Conservation (phyloP, 2,113 vertebrate species). For the Paradoxurus hermaphroditus region DNA sequence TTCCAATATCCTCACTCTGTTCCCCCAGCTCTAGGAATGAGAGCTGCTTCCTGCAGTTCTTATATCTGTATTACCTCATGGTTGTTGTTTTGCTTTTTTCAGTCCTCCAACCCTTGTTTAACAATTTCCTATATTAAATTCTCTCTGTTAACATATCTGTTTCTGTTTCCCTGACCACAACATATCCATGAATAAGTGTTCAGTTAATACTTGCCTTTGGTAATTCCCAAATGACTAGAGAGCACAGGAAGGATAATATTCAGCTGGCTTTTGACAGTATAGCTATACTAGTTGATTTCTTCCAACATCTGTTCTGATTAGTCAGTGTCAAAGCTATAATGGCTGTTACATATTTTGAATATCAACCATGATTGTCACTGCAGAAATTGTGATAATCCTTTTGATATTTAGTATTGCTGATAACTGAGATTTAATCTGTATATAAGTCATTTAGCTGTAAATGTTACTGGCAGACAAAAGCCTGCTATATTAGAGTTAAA, state of each 20-base stretch:
- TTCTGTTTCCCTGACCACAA: neutral
- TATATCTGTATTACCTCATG: neutral
- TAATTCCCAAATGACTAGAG: neutral
- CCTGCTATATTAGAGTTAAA: neutral
- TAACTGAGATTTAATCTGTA: neutral
- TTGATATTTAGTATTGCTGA: neutral
- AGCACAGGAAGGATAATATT: neutral
- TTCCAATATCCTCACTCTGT: neutral
- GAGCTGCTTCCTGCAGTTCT: neutral
- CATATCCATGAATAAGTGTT: neutral
- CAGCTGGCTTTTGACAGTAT: neutral
- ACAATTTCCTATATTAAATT: neutral
- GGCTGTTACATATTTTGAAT: neutral
- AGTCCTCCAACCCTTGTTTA: neutral
- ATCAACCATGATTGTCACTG: neutral
- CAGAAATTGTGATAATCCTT: neutral
- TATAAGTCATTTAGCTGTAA: neutral
- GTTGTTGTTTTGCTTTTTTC: neutral
- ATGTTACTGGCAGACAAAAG: neutral
- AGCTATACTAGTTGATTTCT: neutral
- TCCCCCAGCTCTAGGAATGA: neutral
- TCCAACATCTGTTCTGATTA: neutral
- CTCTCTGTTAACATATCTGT: neutral
- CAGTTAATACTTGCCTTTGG: neutral
- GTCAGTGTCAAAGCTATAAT: neutral